Base-by-base conservation (phyloP, 1,140 invertebrate genomes). In the Leptonema lineaticorne region DNA sequence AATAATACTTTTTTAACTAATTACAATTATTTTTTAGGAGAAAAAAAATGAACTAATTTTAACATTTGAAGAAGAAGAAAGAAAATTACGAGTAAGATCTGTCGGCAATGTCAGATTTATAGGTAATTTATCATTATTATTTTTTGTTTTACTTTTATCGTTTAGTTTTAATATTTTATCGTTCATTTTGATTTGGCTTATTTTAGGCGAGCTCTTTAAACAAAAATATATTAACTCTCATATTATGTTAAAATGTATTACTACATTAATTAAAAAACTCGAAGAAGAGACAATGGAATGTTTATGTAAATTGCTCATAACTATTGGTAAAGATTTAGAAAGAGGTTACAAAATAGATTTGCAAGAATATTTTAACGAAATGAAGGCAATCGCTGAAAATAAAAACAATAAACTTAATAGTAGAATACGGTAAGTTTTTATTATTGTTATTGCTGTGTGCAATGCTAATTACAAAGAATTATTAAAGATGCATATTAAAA, bases 241-340 rank as follows among this genome's bases (percentile, higher is more conserved):
- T 73, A 97, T 97, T 71, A 98, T 98, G 90, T 86, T 90, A 69
- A 85, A 87, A 56, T 98, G 95, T 80, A 89, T 97, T 71, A 83
- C 85, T 29, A 87, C 90, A 63, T 82, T 98, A 59, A 79, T 98
- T 14, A 82, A 85, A 20, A 86, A 90, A 77, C 78, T 82, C 29
- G 93, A 96, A 74, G 94, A 96, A 76, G 96, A 98, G 74, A 93
- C 90, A 77, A 81, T 97, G 5, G 96, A 98, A 81, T 96, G 95
- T 78, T 82, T 97, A 1, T 97, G 95, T 77, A 92, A 94, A 80
- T 83, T 98, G 58, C 81, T 98, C 7, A 91, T 91, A 7, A 98
- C 95, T 0, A 90, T 97, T 74, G 95, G 95, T 1, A 90, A 92
- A 76, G 90, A 90, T 75, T 82, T 97, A 16, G 95, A 97, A 80